Percentiles rank a stretch among this genome's conserved stretches.
phyloP scores from a whole-genome alignment of 1,140 invertebrate species.

The Lasaia peninsularis region DNA sequence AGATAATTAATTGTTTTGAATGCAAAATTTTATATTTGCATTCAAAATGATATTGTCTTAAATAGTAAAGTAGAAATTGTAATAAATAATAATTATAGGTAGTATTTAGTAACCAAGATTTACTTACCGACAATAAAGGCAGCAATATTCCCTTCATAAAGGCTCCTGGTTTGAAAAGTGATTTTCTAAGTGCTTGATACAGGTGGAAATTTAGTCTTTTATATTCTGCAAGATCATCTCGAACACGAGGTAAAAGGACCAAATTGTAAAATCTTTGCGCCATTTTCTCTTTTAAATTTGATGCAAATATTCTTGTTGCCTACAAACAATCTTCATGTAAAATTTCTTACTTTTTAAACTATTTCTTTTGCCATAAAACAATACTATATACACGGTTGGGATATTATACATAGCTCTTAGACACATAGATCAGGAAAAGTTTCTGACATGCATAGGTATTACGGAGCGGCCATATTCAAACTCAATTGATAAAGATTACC shows the following conservation, averaged over 20 bases:
- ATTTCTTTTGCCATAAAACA: no score
- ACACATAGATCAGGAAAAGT: no score
- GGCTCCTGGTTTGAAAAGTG: slow-evolving; percentile 97
- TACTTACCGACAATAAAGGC: slow-evolving; percentile 88
- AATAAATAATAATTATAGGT: not conserved
- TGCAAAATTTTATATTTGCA: no score
- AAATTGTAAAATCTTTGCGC: slow-evolving; percentile 97
- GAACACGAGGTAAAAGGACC: slow-evolving; percentile 92
- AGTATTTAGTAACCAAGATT: slow-evolving; percentile 2
- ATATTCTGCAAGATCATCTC: slow-evolving; percentile 97
- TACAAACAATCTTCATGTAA: no score
- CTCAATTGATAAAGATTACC: no score
- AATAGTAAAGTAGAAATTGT: no score
- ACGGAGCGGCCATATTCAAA: no score
- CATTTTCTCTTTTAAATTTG: slow-evolving; percentile 97
- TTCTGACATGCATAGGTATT: no score
- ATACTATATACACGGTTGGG: no score
- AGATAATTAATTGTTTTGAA: no score
- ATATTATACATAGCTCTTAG: no score
- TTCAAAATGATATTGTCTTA: slow-evolving; percentile 10
- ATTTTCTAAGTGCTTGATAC: slow-evolving; percentile 94
- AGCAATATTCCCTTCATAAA: slow-evolving; percentile 99
- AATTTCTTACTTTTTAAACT: no score
- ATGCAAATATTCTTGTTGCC: slow-evolving; percentile 96
- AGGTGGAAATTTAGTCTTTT: slow-evolving; percentile 98